phyloP scores from a whole-genome alignment of 2,113 vertebrate species.

The Campylomormyrus tamandua region DNA sequence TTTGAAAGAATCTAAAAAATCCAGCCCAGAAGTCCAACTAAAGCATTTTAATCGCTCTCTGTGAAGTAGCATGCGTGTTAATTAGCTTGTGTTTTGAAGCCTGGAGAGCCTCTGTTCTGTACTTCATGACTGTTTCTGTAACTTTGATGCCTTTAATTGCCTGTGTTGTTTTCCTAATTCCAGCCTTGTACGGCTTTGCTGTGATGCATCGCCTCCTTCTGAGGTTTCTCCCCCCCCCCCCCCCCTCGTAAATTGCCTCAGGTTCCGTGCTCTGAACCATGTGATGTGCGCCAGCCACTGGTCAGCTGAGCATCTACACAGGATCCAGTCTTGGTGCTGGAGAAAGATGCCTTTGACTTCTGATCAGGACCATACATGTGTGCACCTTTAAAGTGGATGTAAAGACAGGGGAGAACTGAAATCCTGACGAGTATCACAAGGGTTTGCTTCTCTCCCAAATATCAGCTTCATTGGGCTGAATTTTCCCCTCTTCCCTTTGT shows the following conservation, averaged over 20 bases:
- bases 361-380: neutral
- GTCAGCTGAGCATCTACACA: neutral
- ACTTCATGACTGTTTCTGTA: neutral
- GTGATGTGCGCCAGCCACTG: neutral
- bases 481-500: neutral
- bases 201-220: neutral
- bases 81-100: neutral
- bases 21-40: neutral
- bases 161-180: neutral
- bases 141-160: neutral
- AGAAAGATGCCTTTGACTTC: neutral
- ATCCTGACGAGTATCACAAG: neutral
- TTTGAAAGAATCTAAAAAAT: neutral
- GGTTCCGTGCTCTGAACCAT: neutral
- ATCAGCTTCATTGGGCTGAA: neutral
- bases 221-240: neutral
- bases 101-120: neutral
- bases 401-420: neutral
- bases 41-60: neutral
- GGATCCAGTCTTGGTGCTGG: neutral
- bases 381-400: neutral
- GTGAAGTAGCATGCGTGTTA: neutral
- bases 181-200: neutral
- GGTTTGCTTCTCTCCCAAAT: neutral
- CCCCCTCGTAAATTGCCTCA: neutral